Evolutionary conservation across 2,888 invertebrate genomes (phyloP), one percentile per base, ranked within the genome.

Genomic region (Gisinianus flammeolus): DNA sequence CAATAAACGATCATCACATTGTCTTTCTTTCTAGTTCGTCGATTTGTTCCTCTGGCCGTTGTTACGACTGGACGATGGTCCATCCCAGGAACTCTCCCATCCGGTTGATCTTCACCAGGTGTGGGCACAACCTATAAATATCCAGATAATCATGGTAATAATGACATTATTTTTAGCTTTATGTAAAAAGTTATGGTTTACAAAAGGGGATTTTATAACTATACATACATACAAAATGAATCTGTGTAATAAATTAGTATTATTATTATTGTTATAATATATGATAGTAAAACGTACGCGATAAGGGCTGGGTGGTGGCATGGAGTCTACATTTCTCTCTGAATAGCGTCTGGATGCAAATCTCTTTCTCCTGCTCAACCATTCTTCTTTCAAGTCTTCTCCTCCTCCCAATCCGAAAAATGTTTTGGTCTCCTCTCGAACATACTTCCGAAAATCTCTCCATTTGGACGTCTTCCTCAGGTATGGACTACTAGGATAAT

Each of bases 1-100:
- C 84, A 84, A 79, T 84, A 84, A 71, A 84, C 80, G 62, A 84
- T 83, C 77, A 84, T 81, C n/a, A 84, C 83, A 81, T 83, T 83
- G 79, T 84, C 84, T 79, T 84, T 84, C 72, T 83, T 84, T 62
- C 83, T 82, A n/a, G 84, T 84, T 66, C 84, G 74, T 67, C 83
- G 75, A 67, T 79, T 79, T 62, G 81, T 69, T 19, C 79, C 78
- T 30, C 78, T 30, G 6, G 73, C 28, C 16, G 80, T 76, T 28
- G 78, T 76, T 12, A 79, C 74, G 8, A 69, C 33, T 44, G 80
- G 44, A n/a, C 82, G 78, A 58, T 78, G 83, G 76, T 84, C 83
- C 69, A 82, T 54, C 8, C 78, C 67, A 5, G 82, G 82, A 33
- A 82, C 74, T 76, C 83, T 78, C 5, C 81, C 80, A 62, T 83